A percentile compares a stretch with the other conserved stretches of the same genome.
Conservation (phyloP, 2,113 vertebrate species). For the Cynopterus brachyotis region DNA sequence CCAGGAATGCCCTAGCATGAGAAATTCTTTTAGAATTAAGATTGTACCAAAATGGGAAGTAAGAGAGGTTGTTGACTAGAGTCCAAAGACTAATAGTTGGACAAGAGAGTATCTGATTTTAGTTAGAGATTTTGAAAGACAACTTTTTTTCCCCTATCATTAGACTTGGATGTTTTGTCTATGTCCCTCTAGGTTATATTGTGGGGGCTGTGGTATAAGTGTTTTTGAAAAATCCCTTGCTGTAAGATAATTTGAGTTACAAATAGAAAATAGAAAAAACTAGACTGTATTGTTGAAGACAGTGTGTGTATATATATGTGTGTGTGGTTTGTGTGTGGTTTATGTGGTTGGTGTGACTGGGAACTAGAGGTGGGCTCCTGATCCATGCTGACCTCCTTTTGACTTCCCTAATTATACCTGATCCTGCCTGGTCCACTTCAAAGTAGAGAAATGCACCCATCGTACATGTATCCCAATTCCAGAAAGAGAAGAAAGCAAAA, state of each 20-base stretch:
- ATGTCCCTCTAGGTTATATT: not conserved
- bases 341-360: not conserved
- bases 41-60: not conserved
- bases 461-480: not conserved
- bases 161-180: not conserved
- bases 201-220: not conserved
- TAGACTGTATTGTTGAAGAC: not conserved
- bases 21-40: not conserved
- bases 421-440: not conserved
- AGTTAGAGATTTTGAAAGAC: not conserved
- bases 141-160: not conserved
- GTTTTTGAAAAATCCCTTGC: not conserved
- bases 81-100: not conserved
- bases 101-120: not conserved
- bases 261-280: not conserved
- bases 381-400: not conserved
- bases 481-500: not conserved
- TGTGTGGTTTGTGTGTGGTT: not conserved
- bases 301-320: no score
- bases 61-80: not conserved
- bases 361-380: not conserved
- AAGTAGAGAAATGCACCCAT: not conserved
- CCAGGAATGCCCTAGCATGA: not conserved
- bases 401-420: not conserved
- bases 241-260: not conserved